Evolutionary conservation across 2,113 vertebrate genomes (phyloP).

Genomic region (Struthio camelus): DNA sequence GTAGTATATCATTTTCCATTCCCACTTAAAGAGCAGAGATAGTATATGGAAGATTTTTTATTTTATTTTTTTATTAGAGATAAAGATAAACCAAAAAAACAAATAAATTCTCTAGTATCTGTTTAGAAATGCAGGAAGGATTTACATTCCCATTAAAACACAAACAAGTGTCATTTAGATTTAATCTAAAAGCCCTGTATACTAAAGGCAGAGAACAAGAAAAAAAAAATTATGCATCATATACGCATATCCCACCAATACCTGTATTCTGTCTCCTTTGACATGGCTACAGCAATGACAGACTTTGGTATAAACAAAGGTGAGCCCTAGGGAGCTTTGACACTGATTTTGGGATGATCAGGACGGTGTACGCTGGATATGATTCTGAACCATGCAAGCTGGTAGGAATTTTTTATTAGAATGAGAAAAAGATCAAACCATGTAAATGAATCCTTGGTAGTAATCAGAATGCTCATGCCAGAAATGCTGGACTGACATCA

Average conservation of each 20-base stretch:
- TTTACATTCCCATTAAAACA: not conserved
- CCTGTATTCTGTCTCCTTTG: not conserved
- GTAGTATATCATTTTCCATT: not conserved
- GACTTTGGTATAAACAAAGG: not conserved
- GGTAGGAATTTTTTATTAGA: not conserved
- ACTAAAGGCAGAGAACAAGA: not conserved
- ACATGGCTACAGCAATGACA: not conserved
- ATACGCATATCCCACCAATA: not conserved
- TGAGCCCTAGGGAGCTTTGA: not conserved
- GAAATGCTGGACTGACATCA: not conserved
- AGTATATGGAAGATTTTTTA: not conserved
- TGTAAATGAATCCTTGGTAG: not conserved
- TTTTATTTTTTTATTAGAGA: not conserved
- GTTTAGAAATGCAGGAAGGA: not conserved
- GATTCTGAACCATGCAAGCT: not conserved
- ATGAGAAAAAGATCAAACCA: not conserved
- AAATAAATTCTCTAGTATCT: not conserved
- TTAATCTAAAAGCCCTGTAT: not conserved
- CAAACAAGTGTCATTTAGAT: not conserved
- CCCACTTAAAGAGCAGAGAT: not conserved
- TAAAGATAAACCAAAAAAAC: not conserved
- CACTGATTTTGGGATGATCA: not conserved
- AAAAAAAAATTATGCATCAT: not conserved
- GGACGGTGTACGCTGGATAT: not conserved
- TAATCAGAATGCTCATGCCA: not conserved